A percentile compares a stretch with the other conserved stretches of the same genome.
phyloP scores from a whole-genome alignment of 2,797 vertebrate species.

The Gephyroberyx darwinii region DNA sequence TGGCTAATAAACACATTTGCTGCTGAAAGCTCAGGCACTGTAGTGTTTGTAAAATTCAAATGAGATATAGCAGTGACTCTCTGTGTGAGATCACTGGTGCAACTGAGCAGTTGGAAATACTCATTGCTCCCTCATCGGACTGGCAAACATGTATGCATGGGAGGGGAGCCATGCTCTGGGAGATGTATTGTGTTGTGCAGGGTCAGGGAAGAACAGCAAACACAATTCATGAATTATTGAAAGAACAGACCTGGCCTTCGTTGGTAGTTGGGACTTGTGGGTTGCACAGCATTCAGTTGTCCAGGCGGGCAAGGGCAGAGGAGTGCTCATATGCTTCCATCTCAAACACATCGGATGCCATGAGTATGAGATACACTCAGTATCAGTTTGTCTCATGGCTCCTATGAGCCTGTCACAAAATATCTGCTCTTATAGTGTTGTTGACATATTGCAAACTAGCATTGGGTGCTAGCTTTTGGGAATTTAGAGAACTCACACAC shows the following conservation, averaged over 20 bases:
- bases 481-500: neutral
- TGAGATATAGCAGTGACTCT: conserved; percentile 71
- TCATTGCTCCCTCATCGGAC: conserved; percentile 60
- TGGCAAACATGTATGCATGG: conserved; percentile 60
- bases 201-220: conserved; percentile 74
- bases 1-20: conserved; percentile 80
- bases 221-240: conserved; percentile 77
- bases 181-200: conserved; percentile 68
- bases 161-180: conserved; percentile 61
- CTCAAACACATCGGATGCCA: conserved; percentile 33
- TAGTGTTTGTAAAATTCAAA: conserved; percentile 77
- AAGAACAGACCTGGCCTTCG: conserved; percentile 52
- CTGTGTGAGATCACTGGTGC: conserved; percentile 71
- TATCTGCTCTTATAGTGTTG: conserved; percentile 15
- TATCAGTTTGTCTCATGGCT: conserved; percentile 32
- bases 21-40: conserved; percentile 64
- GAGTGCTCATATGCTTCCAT: conserved; percentile 43
- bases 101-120: conserved; percentile 65
- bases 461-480: neutral
- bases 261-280: conserved; percentile 53
- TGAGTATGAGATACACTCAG: conserved; percentile 29
- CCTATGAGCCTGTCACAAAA: conserved; percentile 14
- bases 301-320: conserved; percentile 38
- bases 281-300: conserved; percentile 52
- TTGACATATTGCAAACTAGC: conserved; percentile 17